These are phyloP conservation scores for Apodemia mormo DNA, from an alignment of 2,888 invertebrate species.

Conservation along the genomic window DNA sequence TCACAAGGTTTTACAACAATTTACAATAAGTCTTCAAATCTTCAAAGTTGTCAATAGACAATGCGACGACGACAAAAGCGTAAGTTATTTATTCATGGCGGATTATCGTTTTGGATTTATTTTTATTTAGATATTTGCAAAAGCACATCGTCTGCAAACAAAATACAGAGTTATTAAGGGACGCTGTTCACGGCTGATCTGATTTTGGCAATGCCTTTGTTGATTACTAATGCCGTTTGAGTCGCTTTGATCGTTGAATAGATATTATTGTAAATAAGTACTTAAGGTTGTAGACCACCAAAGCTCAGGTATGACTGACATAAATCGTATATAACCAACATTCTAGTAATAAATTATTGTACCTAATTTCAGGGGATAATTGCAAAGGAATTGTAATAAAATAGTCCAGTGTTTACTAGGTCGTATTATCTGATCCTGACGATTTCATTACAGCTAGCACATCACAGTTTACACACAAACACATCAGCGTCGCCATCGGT, in stretches of 20 bases:
- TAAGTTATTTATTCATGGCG: conserved; percentile 76
- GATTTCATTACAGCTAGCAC: too few species aligned
- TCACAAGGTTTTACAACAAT: neutral
- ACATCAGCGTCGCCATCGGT: too few species aligned
- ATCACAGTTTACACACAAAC: too few species aligned
- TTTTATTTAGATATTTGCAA: conserved; percentile 57
- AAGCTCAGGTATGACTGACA: conserved; percentile 30
- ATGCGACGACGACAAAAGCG: conserved; percentile 73
- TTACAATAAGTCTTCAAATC: conserved; percentile 37
- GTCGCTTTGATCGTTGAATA: conserved; percentile 47
- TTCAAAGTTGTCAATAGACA: conserved; percentile 66
- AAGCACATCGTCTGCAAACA: conserved; percentile 63
- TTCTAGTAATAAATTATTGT: neutral
- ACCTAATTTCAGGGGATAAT: too few species aligned
- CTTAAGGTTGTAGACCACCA: conserved; percentile 56
- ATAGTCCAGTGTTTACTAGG: too few species aligned
- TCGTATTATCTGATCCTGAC: too few species aligned
- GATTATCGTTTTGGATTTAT: conserved; percentile 66
- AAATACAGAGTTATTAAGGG: conserved; percentile 60
- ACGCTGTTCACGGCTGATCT: conserved; percentile 60
- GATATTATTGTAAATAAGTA: conserved; percentile 58
- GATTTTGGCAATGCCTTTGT: conserved; percentile 60
- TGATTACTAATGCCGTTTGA: conserved; percentile 61
- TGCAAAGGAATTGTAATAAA: too few species aligned
- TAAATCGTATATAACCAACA: neutral